Percentiles rank a stretch among this genome's conserved stretches.
Conservation (phyloP, 1,140 invertebrate genomes). For the Delia radicum region DNA sequence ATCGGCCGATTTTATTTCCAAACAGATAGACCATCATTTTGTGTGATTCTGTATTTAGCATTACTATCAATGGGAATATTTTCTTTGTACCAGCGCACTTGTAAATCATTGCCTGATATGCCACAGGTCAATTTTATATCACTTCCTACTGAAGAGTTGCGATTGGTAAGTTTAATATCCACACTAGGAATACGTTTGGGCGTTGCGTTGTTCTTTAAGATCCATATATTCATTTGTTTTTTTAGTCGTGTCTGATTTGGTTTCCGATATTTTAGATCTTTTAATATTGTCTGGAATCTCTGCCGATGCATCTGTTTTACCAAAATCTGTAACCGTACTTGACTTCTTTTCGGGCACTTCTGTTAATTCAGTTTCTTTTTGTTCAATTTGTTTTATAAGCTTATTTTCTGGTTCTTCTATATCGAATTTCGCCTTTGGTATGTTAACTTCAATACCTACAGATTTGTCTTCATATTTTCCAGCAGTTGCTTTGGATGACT, state of each 20-base stretch:
- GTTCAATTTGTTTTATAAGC: not conserved
- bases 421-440: not conserved
- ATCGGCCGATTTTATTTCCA: conserved; percentile 59
- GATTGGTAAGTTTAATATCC: conserved; percentile 74
- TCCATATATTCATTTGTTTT: conserved; percentile 38
- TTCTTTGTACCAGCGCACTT: conserved; percentile 81
- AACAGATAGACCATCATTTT: conserved; percentile 65
- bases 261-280: conserved; percentile 26
- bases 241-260: not conserved
- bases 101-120: conserved; percentile 76
- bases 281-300: not conserved
- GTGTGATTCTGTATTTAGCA: conserved; percentile 45
- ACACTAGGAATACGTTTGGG: conserved; percentile 74
- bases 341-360: not conserved
- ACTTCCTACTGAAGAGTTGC: conserved; percentile 71
- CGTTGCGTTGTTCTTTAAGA: conserved; percentile 45
- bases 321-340: not conserved
- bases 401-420: not conserved
- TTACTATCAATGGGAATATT: conserved; percentile 56
- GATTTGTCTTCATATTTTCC: no score
- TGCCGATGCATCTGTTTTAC: not conserved
- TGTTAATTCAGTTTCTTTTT: not conserved
- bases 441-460: not conserved
- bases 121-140: conserved; percentile 81
- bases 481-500: not conserved